Conservation (phyloP, 2,888 invertebrate species). For the Xiphydria camelus region DNA sequence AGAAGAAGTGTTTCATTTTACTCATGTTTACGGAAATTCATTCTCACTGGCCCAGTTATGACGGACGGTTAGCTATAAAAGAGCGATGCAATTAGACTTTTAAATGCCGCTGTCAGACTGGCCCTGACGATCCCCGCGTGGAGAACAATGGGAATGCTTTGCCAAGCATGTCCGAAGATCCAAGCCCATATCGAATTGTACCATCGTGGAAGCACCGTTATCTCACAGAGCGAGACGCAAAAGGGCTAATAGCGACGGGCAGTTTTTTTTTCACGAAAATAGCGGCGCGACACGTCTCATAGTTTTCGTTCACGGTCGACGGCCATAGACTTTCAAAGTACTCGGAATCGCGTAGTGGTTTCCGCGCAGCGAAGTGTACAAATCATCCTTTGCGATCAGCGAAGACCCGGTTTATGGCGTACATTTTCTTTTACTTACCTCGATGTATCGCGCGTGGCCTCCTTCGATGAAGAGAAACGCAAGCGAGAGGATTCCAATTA, state of each 20-base stretch:
- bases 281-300: no score
- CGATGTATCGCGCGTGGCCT: constrained; percentile 37
- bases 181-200: constrained; percentile 32
- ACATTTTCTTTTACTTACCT: constrained; percentile 33
- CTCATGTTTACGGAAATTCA: no score
- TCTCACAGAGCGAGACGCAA: no score
- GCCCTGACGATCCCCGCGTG: constrained; percentile 11
- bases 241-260: no score
- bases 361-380: neutral
- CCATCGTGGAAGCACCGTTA: constrained; percentile 36
- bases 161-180: constrained; percentile 26
- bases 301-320: no score
- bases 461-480: constrained; percentile 5
- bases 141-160: constrained; percentile 26
- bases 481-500: neutral
- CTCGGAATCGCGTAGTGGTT: neutral
- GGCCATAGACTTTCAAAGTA: no score
- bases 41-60: constrained; percentile 19
- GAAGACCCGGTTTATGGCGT: no score
- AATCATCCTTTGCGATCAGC: no score
- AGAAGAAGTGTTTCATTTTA: no score
- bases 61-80: constrained; percentile 9
- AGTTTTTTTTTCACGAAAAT: no score
- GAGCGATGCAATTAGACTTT: constrained; percentile 26
- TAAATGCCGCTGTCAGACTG: constrained; percentile 16